phyloP scores from a whole-genome alignment of 2,888 invertebrate species.

The Chaitophorus viminalis region DNA sequence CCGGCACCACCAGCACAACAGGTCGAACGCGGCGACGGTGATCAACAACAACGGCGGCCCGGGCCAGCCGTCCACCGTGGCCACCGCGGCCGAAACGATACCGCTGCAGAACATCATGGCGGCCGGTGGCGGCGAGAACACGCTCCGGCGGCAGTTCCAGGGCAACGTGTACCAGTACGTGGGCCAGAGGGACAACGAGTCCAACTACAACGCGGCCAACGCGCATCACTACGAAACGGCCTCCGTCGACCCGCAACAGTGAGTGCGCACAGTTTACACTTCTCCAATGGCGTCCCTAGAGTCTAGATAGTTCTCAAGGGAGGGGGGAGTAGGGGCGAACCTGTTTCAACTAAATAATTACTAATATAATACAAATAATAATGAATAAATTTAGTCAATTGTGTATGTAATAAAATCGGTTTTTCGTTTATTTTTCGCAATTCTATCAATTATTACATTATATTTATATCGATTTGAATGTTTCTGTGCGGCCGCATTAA shows the following conservation, averaged over 20 bases:
- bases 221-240: conserved; percentile 49
- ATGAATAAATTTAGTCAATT: no score
- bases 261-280: background rate
- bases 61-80: background rate
- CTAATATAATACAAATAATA: no score
- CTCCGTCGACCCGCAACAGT: conserved; percentile 44
- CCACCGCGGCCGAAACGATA: conserved; percentile 24
- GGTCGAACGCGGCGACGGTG: conserved; percentile 33
- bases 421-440: no score
- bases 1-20: conserved; percentile 65
- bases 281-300: no score
- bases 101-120: conserved; percentile 46
- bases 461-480: no score
- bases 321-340: no score
- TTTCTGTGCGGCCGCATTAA: no score
- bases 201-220: conserved; percentile 21
- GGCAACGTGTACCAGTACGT: conserved; percentile 58
- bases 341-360: no score
- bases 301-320: no score
- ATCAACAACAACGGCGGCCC: background rate
- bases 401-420: no score
- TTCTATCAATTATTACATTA: no score
- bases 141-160: conserved; percentile 45
- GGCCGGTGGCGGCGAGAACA: conserved; percentile 22
- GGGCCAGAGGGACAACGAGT: conserved; percentile 36